Base-by-base conservation (phyloP, 2,888 invertebrate species). In the Polydrusus tereticollis region DNA sequence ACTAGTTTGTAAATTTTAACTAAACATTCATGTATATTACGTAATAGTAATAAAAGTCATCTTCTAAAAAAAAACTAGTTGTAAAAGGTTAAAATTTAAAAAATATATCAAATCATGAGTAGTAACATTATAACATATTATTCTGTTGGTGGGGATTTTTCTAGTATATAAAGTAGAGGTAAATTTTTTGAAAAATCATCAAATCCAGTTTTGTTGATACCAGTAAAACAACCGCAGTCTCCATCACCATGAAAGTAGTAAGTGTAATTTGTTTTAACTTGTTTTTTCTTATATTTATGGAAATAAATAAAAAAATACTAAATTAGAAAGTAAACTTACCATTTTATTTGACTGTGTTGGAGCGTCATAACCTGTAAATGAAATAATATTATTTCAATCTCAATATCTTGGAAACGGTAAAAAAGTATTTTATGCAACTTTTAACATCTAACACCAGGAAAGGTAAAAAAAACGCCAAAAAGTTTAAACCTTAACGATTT, bases 241-340 rank as follows among this genome's bases (percentile, higher is more conserved):
- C 10, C 10, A 26, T n/a, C 50, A 62, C 18, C 47, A 62, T 62
- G 62, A 45, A 62, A 62, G 52, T 55, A 64, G 55, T 64, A 64
- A 64, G 52, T 52, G 12, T 14, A 21, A 14, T n/a, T n/a, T 26
- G 3, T 26, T 2, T 50, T 18, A 10, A 7, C 12, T 7, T 36
- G 8, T 36, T 10, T 12, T 36, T 36, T 10, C 2, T 36, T 26
- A 26, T 26, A 26, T 26, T 26, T 26, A 26, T n/a, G n/a, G n/a
- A 26, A 26, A 5, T 26, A 5, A 26, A 3, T 26, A 26, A 26
- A 26, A 26, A 7, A 26, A 26, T 3, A 5, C 26, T 26, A 5
- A 26, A n/a, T n/a, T n/a, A n/a, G n/a, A n/a, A n/a, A n/a, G n/a
- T n/a, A n/a, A n/a, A n/a, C n/a, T n/a, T n/a, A n/a, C n/a, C n/a